Conservation (phyloP, 2,113 vertebrate species). For the Aegithalos caudatus region DNA sequence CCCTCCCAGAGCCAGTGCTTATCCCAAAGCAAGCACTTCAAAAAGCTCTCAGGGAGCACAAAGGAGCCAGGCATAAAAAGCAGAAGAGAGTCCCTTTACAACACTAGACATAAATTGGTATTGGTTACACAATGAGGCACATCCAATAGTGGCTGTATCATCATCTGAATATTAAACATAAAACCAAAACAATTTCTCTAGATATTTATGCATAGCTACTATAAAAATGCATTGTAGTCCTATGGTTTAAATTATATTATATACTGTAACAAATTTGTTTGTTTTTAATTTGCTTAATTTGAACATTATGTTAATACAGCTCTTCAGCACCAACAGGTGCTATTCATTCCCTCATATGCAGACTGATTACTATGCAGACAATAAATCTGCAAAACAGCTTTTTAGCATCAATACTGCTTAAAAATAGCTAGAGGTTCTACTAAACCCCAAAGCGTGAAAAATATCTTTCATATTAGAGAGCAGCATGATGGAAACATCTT, state of each 20-base stretch:
- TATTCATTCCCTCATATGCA: background rate
- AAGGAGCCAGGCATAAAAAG: background rate
- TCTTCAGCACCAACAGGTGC: background rate
- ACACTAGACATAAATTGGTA: background rate
- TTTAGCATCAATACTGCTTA: background rate
- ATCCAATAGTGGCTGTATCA: background rate
- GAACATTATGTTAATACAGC: background rate
- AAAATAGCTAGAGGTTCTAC: background rate
- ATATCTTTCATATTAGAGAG: background rate
- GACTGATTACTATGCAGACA: background rate
- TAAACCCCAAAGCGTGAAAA: background rate
- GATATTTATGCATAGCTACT: background rate
- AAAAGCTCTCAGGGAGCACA: background rate
- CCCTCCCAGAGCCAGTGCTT: background rate
- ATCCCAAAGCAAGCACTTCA: background rate
- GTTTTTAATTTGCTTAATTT: background rate
- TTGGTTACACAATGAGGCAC: background rate
- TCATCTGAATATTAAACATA: background rate
- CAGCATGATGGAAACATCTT: background rate
- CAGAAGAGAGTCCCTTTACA: background rate
- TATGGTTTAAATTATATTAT: background rate
- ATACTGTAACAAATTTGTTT: background rate
- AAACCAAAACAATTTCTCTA: background rate
- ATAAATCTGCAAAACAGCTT: background rate
- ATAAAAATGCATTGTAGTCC: background rate